Conservation (phyloP, 2,797 vertebrate species). For the Phataginus tricuspis region DNA sequence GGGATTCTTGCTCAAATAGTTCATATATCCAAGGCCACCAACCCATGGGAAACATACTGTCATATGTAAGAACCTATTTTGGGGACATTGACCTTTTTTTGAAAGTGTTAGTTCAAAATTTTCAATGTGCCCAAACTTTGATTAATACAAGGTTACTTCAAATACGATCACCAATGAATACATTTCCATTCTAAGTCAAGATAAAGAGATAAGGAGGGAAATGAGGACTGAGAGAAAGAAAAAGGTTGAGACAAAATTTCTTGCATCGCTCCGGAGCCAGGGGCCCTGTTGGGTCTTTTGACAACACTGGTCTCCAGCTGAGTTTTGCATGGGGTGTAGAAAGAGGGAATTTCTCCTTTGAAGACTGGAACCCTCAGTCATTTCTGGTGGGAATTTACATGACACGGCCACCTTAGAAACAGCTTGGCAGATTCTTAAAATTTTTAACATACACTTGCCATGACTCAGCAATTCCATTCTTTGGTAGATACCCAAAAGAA, state of each 20-base stretch:
- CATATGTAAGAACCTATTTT: not conserved
- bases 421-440: not conserved
- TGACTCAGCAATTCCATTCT: not conserved
- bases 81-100: not conserved
- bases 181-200: not conserved
- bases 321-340: no score
- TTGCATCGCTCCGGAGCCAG: rapidly evolving
- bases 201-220: not conserved
- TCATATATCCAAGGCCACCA: not conserved
- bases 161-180: not conserved
- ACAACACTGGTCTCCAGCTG: not conserved
- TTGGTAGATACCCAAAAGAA: not conserved
- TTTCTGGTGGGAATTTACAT: not conserved
- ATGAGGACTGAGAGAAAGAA: not conserved
- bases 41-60: not conserved
- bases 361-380: not conserved
- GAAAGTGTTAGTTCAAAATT: not conserved
- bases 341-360: no score
- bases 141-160: not conserved
- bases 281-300: not conserved
- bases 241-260: not conserved
- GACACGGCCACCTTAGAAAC: not conserved
- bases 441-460: not conserved
- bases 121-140: not conserved
- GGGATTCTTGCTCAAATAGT: not conserved